Evolutionary conservation across 2,888 invertebrate species (phyloP).

Genomic region (Archaeoteleia sp.): DNA sequence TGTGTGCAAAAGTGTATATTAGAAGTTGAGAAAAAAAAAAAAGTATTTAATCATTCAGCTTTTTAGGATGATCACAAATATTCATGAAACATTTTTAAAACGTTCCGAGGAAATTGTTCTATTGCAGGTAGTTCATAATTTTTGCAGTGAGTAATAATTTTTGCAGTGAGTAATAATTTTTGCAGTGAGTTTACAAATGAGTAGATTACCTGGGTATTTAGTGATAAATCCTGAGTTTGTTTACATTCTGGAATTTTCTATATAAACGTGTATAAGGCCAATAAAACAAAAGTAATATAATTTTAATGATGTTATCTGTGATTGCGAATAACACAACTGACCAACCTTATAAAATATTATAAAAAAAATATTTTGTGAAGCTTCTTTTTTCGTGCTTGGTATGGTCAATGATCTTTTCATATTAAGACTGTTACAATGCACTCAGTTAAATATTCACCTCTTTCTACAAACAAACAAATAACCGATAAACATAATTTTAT

Average conservation of each 20-base stretch:
- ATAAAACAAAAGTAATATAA: slow-evolving; percentile 45
- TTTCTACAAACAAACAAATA: too few relatives aligned
- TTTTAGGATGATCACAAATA: slow-evolving; percentile 30
- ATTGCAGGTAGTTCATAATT: too few relatives aligned
- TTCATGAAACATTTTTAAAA: slow-evolving; percentile 37
- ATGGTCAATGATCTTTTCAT: too few relatives aligned
- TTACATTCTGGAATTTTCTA: slow-evolving; percentile 44
- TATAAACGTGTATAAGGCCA: slow-evolving; percentile 42
- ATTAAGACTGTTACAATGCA: too few relatives aligned
- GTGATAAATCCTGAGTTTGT: slow-evolving; percentile 45
- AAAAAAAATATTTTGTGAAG: slow-evolving; percentile 40
- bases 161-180: too few relatives aligned
- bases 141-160: too few relatives aligned
- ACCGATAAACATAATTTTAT: too few relatives aligned
- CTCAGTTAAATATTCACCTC: too few relatives aligned
- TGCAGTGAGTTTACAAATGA: too few relatives aligned
- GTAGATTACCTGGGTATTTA: slow-evolving; percentile 47
- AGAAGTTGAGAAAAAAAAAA: slow-evolving; percentile 25
- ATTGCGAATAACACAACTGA: slow-evolving; percentile 49
- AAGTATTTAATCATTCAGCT: slow-evolving; percentile 40
- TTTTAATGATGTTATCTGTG: slow-evolving; percentile 49
- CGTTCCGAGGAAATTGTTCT: slow-evolving; percentile 45
- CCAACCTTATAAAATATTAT: slow-evolving; percentile 47
- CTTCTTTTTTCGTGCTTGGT: slow-evolving; percentile 42
- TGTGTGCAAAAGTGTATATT: slow-evolving; percentile 35